Conservation (phyloP, 2,113 vertebrate species). For the Talpa occidentalis region DNA sequence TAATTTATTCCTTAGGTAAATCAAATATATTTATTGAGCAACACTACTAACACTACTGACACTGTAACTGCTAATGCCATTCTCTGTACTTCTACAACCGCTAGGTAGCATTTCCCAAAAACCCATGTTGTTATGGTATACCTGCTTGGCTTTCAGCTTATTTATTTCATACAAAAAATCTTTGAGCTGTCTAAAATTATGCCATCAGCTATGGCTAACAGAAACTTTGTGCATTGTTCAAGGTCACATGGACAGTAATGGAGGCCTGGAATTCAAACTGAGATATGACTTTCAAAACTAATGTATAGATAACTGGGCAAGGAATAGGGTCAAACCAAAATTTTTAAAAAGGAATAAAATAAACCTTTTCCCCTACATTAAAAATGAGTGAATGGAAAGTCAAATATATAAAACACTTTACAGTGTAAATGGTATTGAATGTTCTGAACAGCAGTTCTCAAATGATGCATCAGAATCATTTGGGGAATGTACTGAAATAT, state of each 20-base stretch:
- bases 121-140: neutral
- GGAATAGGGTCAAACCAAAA: neutral
- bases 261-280: conserved; percentile 5
- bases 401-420: neutral
- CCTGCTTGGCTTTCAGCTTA: neutral
- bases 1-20: neutral
- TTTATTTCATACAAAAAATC: conserved; percentile 39
- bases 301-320: neutral
- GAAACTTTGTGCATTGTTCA: conserved; percentile 4
- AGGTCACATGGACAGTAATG: neutral
- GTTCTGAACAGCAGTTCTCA: neutral
- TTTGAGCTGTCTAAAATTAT: neutral
- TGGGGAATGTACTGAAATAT: conserved; percentile 18
- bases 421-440: neutral
- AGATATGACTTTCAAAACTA: neutral
- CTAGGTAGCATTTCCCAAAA: conserved; percentile 17
- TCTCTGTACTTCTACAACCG: neutral
- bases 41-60: neutral
- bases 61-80: neutral
- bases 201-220: neutral
- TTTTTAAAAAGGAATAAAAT: neutral
- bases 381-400: neutral
- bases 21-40: neutral
- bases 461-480: neutral
- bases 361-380: neutral